phyloP scores from a whole-genome alignment of 2,113 vertebrate genomes.

The Amphiprion percula region DNA sequence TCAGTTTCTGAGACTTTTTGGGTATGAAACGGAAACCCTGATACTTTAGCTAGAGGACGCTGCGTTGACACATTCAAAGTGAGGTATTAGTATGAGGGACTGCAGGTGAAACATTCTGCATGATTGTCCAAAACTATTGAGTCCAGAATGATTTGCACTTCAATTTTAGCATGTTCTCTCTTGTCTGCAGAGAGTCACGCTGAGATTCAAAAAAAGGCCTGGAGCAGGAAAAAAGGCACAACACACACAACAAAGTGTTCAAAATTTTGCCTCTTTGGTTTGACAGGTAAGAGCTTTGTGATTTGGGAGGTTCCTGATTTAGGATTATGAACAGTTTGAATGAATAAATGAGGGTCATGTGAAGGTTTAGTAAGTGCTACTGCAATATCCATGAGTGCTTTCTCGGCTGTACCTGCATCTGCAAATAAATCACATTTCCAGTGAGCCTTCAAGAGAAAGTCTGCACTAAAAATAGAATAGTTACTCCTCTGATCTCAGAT shows the following conservation, averaged over 20 bases:
- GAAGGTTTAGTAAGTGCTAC: slow-evolving; percentile 76
- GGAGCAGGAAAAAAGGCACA: slow-evolving; percentile 36
- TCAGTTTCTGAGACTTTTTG: slow-evolving; percentile 54
- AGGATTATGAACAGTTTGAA: slow-evolving; percentile 33
- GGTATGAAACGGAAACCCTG: slow-evolving; percentile 43
- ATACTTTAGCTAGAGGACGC: slow-evolving; percentile 42
- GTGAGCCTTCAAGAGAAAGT: slow-evolving; percentile 55
- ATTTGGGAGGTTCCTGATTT: slow-evolving; percentile 49
- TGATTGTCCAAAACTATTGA: slow-evolving; percentile 51
- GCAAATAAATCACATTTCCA: slow-evolving; percentile 60
- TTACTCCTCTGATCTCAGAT: slow-evolving; percentile 20
- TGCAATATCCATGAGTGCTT: slow-evolving; percentile 36
- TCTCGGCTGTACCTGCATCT: slow-evolving; percentile 45
- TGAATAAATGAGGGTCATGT: slow-evolving; percentile 67
- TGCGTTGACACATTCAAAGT: slow-evolving; percentile 63
- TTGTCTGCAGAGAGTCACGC: slow-evolving; percentile 21
- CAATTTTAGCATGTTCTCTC: slow-evolving; percentile 29
- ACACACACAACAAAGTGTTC: slow-evolving; percentile 49
- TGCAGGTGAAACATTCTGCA: slow-evolving; percentile 27
- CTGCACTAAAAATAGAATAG: slow-evolving; percentile 16
- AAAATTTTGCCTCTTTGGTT: slow-evolving; percentile 73
- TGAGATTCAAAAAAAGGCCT: slow-evolving; percentile 32
- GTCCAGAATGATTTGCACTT: slow-evolving; percentile 31
- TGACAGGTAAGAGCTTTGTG: slow-evolving; percentile 65
- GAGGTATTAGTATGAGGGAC: slow-evolving; percentile 65